Percentiles rank a stretch among this genome's conserved stretches.
These are phyloP conservation scores for Apamea anceps DNA, from an alignment of 2,888 invertebrate genomes.

Conservation along the genomic window DNA sequence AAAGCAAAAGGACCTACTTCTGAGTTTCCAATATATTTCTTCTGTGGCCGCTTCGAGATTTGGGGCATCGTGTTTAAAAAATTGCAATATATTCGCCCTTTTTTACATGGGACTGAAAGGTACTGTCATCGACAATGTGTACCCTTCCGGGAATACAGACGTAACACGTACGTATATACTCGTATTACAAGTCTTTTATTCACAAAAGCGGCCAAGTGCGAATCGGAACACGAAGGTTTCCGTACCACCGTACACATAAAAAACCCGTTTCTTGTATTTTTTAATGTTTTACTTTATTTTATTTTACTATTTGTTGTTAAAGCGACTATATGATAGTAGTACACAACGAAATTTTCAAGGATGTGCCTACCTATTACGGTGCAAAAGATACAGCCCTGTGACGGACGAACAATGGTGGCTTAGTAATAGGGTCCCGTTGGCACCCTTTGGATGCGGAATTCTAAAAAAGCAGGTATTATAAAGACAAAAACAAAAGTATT, in stretches of 20 bases:
- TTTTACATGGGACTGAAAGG: not conserved
- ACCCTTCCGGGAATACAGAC: not conserved
- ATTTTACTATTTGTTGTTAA: not conserved
- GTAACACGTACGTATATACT: not conserved
- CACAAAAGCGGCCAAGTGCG: not conserved
- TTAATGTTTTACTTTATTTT: not conserved
- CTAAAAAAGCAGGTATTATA: not conserved
- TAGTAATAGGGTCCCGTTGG: not conserved
- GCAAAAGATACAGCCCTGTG: not conserved
- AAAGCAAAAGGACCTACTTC: not conserved
- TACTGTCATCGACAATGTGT: not conserved
- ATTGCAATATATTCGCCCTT: not conserved
- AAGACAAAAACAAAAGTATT: conserved; percentile 59
- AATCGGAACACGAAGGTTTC: not conserved
- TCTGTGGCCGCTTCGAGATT: not conserved
- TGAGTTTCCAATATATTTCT: not conserved
- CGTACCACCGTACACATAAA: not conserved
- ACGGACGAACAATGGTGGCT: not conserved
- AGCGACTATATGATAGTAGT: not conserved
- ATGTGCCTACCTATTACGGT: not conserved
- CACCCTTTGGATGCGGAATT: not conserved
- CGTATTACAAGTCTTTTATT: not conserved
- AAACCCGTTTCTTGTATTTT: not conserved
- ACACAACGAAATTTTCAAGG: too few species aligned
- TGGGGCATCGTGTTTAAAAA: not conserved